Evolutionary conservation across 2,888 invertebrate genomes (phyloP).

Genomic region (Anoncus sp.): DNA sequence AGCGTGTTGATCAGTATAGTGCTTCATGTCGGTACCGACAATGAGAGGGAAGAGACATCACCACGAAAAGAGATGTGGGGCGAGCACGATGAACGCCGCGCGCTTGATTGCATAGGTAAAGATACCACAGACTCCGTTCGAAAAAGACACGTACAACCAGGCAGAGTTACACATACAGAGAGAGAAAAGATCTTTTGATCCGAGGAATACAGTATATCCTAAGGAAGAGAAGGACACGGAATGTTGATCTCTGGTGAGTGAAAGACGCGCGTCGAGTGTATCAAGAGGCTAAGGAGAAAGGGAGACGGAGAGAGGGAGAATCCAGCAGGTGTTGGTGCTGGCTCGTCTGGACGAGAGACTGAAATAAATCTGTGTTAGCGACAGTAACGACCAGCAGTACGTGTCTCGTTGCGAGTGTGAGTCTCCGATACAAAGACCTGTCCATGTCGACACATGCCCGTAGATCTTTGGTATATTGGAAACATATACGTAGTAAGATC

Average conservation of each 20-base stretch:
- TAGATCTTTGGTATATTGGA: constrained; percentile 34
- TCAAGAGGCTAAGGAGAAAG: constrained; percentile 19
- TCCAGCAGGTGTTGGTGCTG: constrained; percentile 56
- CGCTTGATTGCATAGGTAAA: constrained; percentile 57
- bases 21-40: constrained; percentile 53
- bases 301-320: constrained; percentile 54
- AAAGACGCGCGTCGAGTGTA: constrained; percentile 39
- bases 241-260: constrained; percentile 45
- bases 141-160: constrained; percentile 44
- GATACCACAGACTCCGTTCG: constrained; percentile 44
- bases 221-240: constrained; percentile 44
- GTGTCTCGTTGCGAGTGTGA: constrained; percentile 25
- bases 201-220: constrained; percentile 35
- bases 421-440: constrained; percentile 38
- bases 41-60: constrained; percentile 57
- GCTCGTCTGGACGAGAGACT: constrained; percentile 39
- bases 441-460: constrained; percentile 37
- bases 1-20: constrained; percentile 35
- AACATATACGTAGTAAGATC: constrained; percentile 23
- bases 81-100: constrained; percentile 33
- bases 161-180: constrained; percentile 47
- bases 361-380: constrained; percentile 51
- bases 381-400: constrained; percentile 46
- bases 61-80: constrained; percentile 47
- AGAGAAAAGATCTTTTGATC: constrained; percentile 42